Conservation (phyloP, 2,797 vertebrate genomes). For the Tinamus major region DNA sequence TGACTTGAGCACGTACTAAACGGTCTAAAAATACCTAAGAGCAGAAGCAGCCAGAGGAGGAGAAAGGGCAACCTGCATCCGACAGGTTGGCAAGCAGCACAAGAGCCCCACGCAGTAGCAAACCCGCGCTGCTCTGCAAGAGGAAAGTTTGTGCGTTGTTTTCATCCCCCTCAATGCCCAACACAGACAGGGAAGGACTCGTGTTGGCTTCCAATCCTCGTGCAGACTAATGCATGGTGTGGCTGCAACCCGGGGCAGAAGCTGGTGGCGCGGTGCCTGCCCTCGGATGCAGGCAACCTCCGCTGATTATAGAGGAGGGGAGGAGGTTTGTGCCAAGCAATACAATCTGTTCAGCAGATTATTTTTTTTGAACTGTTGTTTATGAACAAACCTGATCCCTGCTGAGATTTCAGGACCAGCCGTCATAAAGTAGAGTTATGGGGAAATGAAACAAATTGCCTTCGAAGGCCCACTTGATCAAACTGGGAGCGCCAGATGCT, state of each 20-base stretch:
- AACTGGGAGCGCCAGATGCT: background rate
- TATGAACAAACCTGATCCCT: background rate
- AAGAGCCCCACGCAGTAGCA: background rate
- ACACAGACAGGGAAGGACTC: background rate
- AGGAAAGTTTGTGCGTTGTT: background rate
- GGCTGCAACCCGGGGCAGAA: accelerated
- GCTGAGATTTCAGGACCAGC: background rate
- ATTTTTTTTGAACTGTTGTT: background rate
- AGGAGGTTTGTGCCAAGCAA: background rate
- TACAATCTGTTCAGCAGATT: background rate
- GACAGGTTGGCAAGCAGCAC: background rate
- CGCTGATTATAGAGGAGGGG: background rate
- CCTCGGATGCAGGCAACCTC: background rate
- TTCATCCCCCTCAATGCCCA: background rate
- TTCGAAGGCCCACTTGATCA: background rate
- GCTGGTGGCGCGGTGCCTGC: accelerated
- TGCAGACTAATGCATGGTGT: background rate
- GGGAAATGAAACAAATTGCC: background rate
- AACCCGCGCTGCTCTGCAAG: background rate
- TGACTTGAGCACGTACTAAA: background rate
- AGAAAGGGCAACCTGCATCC: background rate
- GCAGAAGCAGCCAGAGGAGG: background rate
- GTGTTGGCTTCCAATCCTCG: background rate
- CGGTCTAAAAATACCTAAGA: background rate
- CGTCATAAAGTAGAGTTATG: background rate